Conservation (phyloP, 2,888 invertebrate species). For the Acleris literana region DNA sequence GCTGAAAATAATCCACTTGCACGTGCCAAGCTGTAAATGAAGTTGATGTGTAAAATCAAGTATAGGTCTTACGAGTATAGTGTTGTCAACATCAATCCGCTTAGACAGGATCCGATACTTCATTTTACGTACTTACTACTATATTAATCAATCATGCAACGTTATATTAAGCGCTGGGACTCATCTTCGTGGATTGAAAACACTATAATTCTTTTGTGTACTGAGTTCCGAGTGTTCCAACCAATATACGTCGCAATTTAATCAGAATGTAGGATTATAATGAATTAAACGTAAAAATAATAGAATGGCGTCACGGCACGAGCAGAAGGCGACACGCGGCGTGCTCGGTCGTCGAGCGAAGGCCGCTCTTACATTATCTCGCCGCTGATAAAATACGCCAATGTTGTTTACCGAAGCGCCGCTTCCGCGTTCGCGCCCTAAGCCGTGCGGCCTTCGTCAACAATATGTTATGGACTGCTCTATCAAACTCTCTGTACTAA, state of each 20-base stretch:
- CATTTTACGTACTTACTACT: no score
- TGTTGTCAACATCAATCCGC: no score
- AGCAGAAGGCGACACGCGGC: slow-evolving; percentile 38
- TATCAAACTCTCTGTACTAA: slow-evolving; percentile 47
- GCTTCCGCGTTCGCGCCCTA: slow-evolving; percentile 67
- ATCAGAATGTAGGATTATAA: slow-evolving; percentile 19
- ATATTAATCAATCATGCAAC: no score
- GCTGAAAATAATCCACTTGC: slow-evolving; percentile 20
- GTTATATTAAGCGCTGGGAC: no score
- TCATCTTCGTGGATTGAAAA: no score
- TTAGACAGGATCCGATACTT: no score
- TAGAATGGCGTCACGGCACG: slow-evolving; percentile 37
- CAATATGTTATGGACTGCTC: slow-evolving; percentile 45
- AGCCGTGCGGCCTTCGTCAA: slow-evolving; percentile 60
- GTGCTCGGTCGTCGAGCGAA: slow-evolving; percentile 50
- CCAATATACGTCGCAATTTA: slow-evolving; percentile 20
- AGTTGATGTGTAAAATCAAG: slow-evolving; percentile 3
- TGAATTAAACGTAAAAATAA: slow-evolving; percentile 29
- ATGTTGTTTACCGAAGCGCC: slow-evolving; percentile 70
- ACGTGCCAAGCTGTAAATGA: slow-evolving; percentile 11
- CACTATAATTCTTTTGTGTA: neutral
- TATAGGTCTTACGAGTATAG: neutral
- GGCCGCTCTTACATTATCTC: slow-evolving; percentile 62
- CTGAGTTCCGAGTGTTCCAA: neutral
- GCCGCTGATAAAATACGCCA: slow-evolving; percentile 70